phyloP scores from a whole-genome alignment of 2,797 vertebrate genomes.

The Sebastes alutus region DNA sequence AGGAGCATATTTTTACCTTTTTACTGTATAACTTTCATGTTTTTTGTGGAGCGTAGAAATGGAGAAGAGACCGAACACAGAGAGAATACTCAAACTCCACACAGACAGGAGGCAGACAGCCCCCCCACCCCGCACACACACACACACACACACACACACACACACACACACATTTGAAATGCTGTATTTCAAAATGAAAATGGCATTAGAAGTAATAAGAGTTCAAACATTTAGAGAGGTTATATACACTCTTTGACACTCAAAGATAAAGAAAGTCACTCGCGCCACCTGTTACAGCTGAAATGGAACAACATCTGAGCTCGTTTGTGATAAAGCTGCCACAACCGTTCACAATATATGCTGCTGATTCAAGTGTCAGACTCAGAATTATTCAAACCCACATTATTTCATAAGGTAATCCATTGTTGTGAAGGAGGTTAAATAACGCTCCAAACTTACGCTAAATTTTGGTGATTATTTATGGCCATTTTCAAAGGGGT shows the following conservation, averaged over 20 bases:
- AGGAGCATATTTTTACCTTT: background rate
- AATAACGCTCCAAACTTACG: too few relatives aligned
- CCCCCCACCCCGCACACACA: too few relatives aligned
- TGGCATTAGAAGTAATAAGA: background rate
- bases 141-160: too few relatives aligned
- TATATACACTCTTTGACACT: background rate
- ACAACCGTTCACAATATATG: background rate
- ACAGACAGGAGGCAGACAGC: background rate
- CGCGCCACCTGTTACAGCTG: background rate
- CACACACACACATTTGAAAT: background rate
- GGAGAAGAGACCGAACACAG: background rate
- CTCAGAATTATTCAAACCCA: background rate
- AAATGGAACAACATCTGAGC: background rate
- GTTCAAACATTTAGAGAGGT: background rate
- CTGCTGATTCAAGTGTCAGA: background rate
- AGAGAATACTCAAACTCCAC: background rate
- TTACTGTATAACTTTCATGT: background rate
- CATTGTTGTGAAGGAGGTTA: too few relatives aligned
- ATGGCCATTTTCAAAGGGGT: too few relatives aligned
- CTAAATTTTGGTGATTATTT: too few relatives aligned
- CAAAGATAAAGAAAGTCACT: background rate
- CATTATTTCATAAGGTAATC: too few relatives aligned
- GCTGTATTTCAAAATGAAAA: background rate
- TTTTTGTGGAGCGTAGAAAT: background rate
- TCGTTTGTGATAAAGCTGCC: background rate